Evolutionary conservation across 2,797 vertebrate genomes (phyloP).

Genomic region (Eurystomus glaucurus): DNA sequence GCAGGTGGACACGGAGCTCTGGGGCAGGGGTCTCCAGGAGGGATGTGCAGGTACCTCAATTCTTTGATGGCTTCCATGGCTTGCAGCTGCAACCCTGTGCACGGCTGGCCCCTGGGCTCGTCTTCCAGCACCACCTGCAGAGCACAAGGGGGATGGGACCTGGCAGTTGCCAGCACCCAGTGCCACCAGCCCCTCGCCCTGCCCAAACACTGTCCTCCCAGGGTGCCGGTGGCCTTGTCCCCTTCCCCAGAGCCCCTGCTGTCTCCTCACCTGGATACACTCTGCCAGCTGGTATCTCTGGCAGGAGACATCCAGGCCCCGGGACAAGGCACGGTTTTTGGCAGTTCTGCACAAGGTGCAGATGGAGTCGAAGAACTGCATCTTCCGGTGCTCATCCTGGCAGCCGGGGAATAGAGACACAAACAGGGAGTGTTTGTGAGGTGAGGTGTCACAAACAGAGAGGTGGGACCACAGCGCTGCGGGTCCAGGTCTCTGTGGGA

Average conservation of each 20-base stretch:
- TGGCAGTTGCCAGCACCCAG: neutral
- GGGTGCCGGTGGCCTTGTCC: neutral
- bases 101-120: neutral
- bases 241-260: neutral
- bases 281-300: neutral
- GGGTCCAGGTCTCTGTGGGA: neutral
- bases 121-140: neutral
- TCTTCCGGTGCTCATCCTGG: neutral
- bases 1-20: neutral
- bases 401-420: neutral
- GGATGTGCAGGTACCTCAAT: neutral
- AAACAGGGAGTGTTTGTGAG: neutral
- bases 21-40: neutral
- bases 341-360: neutral
- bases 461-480: neutral
- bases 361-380: neutral
- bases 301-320: neutral
- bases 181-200: neutral
- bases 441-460: neutral
- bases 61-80: neutral
- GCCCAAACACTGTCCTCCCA: neutral
- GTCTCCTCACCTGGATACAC: neutral
- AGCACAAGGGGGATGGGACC: neutral
- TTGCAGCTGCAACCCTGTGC: rapidly evolving
- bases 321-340: rapidly evolving